A percentile compares a stretch with the other conserved stretches of the same genome.
phyloP scores from a whole-genome alignment of 1,140 invertebrate species.

The Heliconius hewitsoni region DNA sequence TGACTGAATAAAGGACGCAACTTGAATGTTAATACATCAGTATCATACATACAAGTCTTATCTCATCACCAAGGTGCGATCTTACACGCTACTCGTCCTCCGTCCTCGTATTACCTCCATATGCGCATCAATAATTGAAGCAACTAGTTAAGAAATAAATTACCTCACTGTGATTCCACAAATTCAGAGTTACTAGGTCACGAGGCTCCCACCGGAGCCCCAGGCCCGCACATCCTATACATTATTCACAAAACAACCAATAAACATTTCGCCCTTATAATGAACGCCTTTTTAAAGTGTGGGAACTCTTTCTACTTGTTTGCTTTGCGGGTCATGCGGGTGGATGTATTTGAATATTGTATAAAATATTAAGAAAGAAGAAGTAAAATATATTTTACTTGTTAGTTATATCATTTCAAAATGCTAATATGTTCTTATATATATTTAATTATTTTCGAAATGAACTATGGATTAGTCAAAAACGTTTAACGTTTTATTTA shows the following conservation, averaged over 20 bases:
- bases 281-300: conserved; percentile 43
- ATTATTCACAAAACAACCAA: conserved; percentile 47
- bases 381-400: background rate
- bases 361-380: background rate
- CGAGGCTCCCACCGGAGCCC: conserved; percentile 1
- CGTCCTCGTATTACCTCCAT: background rate
- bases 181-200: background rate
- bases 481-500: background rate
- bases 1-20: background rate
- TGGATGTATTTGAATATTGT: conserved; percentile 17
- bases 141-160: conserved; percentile 10
- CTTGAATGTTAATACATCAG: background rate
- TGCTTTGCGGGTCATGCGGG: conserved; percentile 29
- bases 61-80: background rate
- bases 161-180: conserved; percentile 2
- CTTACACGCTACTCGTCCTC: background rate
- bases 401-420: background rate
- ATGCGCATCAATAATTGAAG: background rate
- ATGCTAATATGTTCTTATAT: background rate
- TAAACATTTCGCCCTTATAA: conserved; percentile 45
- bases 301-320: conserved; percentile 40
- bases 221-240: conserved; percentile 52
- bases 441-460: background rate
- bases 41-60: background rate
- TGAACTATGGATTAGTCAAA: background rate